These are phyloP conservation scores for Peromyscus polionotus DNA, from an alignment of 2,113 vertebrate genomes.

Conservation along the genomic window DNA sequence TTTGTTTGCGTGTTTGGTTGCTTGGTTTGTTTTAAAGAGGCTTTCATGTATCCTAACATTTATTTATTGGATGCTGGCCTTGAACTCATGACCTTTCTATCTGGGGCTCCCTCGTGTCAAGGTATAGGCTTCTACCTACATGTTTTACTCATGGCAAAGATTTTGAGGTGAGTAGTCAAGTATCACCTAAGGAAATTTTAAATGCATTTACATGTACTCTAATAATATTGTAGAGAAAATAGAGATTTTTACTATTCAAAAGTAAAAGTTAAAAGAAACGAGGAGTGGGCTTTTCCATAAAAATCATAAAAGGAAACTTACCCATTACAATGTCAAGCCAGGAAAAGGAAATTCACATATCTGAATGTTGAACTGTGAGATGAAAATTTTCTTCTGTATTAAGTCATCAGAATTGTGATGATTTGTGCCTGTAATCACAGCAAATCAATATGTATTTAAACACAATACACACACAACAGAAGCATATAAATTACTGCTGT, in stretches of 20 bases:
- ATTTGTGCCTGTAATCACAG: not conserved
- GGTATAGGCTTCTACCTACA: not conserved
- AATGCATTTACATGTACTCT: not conserved
- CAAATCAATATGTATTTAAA: not conserved
- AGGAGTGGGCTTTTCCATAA: not conserved
- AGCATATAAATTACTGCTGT: not conserved
- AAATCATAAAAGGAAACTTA: not conserved
- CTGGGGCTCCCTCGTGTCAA: not conserved
- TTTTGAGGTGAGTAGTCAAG: not conserved
- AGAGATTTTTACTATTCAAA: not conserved
- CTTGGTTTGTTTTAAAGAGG: not conserved
- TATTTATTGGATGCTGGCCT: fast-evolving
- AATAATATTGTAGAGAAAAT: not conserved
- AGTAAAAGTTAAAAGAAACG: not conserved
- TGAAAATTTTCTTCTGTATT: not conserved
- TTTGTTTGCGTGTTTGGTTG: not conserved
- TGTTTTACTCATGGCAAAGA: not conserved
- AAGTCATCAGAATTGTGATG: not conserved
- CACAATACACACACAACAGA: not conserved
- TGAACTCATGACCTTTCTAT: not conserved
- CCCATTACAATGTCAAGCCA: not conserved
- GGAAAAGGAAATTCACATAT: not conserved
- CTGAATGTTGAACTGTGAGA: not conserved
- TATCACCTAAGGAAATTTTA: not conserved
- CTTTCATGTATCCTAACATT: too few relatives aligned